Percentiles rank a stretch among this genome's conserved stretches.
Conservation (phyloP, 1,140 invertebrate genomes). For the Tachypleus tridentatus region DNA sequence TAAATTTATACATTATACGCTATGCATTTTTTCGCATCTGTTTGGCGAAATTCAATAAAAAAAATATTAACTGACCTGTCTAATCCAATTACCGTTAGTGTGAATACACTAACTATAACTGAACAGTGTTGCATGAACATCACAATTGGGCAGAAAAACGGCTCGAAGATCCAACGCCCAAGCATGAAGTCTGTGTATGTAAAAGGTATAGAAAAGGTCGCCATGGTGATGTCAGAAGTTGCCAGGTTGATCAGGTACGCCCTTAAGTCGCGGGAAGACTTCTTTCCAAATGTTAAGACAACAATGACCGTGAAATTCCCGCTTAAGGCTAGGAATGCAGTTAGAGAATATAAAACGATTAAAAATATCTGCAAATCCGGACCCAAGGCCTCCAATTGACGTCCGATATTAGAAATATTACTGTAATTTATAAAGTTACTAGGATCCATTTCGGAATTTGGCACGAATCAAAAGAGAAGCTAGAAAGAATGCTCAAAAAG, state of each 20-base stretch:
- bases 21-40: too few relatives aligned
- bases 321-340: constrained; percentile 29
- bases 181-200: constrained; percentile 37
- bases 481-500: too few relatives aligned
- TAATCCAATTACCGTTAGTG: constrained; percentile 35
- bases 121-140: constrained; percentile 34
- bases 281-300: constrained; percentile 31
- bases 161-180: constrained; percentile 34
- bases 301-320: constrained; percentile 34
- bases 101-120: constrained; percentile 36
- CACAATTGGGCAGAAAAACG: constrained; percentile 34
- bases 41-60: too few relatives aligned
- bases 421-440: too few relatives aligned
- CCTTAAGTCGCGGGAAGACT: constrained; percentile 30
- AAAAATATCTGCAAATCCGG: constrained; percentile 28
- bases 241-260: constrained; percentile 36
- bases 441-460: too few relatives aligned
- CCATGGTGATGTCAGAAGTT: constrained; percentile 35
- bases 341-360: constrained; percentile 32
- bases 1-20: too few relatives aligned
- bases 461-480: too few relatives aligned
- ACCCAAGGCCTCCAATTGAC: constrained; percentile 14
- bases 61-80: constrained; percentile 31
- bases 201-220: constrained; percentile 37
- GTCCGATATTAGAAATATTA: too few relatives aligned